These are phyloP conservation scores for Dinomys branickii DNA, from an alignment of 2,113 vertebrate genomes.

Conservation along the genomic window DNA sequence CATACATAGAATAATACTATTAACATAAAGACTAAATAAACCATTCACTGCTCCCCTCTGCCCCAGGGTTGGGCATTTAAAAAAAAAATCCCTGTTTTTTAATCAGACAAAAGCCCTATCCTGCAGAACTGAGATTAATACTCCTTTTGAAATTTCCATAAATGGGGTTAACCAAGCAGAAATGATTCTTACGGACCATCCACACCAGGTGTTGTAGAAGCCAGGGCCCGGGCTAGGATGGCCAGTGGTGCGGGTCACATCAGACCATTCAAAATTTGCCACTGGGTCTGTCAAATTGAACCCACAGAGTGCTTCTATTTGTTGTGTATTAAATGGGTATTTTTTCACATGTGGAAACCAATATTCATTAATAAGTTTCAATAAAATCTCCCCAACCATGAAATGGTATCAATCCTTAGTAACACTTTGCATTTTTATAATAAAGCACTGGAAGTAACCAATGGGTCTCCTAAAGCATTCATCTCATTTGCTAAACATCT, in stretches of 20 bases:
- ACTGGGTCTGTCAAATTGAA: not conserved
- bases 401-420: not conserved
- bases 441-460: not conserved
- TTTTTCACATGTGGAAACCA: not conserved
- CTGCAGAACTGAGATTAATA: not conserved
- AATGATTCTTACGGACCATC: not conserved
- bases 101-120: not conserved
- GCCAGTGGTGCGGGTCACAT: rapidly evolving
- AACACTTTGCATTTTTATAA: not conserved
- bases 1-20: not conserved
- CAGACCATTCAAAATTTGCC: not conserved
- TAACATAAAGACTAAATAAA: not conserved
- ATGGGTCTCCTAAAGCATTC: not conserved
- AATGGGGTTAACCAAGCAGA: not conserved
- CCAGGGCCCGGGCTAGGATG: not conserved
- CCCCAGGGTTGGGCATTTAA: not conserved
- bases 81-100: not conserved
- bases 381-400: not conserved
- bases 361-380: not conserved
- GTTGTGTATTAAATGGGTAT: not conserved
- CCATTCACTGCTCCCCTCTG: not conserved
- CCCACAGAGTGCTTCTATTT: not conserved
- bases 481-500: not conserved
- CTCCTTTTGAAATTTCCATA: not conserved
- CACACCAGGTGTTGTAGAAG: not conserved